Conservation (phyloP, 2,888 invertebrate species). For the Neocrepidodera transversa region DNA sequence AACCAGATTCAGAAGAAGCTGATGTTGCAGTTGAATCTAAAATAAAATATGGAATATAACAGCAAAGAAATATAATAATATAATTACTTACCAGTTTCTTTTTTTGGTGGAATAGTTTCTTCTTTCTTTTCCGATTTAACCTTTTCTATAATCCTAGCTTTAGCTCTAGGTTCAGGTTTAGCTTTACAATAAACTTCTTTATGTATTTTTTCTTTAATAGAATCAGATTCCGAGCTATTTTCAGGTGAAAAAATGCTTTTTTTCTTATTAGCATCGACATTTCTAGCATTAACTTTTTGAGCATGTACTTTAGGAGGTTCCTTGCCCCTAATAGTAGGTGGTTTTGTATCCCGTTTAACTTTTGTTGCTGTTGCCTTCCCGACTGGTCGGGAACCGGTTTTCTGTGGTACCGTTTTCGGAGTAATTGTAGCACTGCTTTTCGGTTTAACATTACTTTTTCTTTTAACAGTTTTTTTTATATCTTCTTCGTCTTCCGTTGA, state of each 20-base stretch:
- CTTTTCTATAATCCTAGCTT: constrained; percentile 55
- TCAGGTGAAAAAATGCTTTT: constrained; percentile 86
- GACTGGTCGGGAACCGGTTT: constrained; percentile 61
- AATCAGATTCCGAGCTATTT: constrained; percentile 74
- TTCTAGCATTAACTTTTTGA: constrained; percentile 32
- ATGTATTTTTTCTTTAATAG: constrained; percentile 32
- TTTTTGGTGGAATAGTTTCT: constrained; percentile 62
- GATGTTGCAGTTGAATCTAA: constrained; percentile 60
- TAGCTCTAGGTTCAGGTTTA: constrained; percentile 60
- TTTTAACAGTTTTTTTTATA: constrained; percentile 54
- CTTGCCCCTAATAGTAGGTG: constrained; percentile 33
- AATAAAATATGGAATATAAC: neutral
- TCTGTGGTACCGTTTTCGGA: constrained; percentile 58
- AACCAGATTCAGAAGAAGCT: constrained; percentile 51
- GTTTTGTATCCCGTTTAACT: constrained; percentile 25
- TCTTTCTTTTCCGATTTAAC: constrained; percentile 49
- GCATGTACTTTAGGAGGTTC: constrained; percentile 32
- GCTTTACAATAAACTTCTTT: constrained; percentile 54
- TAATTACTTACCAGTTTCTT: constrained; percentile 42
- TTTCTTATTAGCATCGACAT: constrained; percentile 63
- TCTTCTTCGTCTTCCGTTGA: constrained; percentile 45
- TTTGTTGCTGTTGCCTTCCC: constrained; percentile 40
- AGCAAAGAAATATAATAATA: neutral
- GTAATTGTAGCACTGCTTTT: constrained; percentile 70
- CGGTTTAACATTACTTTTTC: constrained; percentile 67